Base-by-base conservation (phyloP, 2,888 invertebrate species). In the Aricia artaxerxes region DNA sequence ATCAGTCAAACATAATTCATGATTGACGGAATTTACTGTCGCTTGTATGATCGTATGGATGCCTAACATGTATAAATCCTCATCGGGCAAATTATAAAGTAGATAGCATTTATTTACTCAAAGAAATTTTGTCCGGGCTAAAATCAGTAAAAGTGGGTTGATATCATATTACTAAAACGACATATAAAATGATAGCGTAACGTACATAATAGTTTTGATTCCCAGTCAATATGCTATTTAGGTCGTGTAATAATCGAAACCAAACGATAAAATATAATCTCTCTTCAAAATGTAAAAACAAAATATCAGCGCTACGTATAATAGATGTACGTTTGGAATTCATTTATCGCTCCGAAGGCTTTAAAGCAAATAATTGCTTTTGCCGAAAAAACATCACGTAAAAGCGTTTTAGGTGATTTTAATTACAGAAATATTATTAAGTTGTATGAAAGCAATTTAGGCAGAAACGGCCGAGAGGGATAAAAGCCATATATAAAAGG, bases 351-450 rank as follows among this genome's bases (percentile, higher is more conserved):
- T 44, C 31, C 75, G 75, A 44, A 49, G 75, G 75, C 49, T 75
- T 31, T 75, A 76, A 49, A 53, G 53, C 31, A 76, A 76, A 49
- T 76, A 76, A 76, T 76, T 76, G 76, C 76, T 76, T 75, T 76
- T 76, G 35, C 57, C 57, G 49, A 57, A 76, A 76, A 76, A 76
- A 76, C 53, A 53, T 35, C 76, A 53, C 53, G 53, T 75, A 75
- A 78, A 78, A 78, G 75, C 79, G 79, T 79, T 79, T 75, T 61
- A 75, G 75, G 87, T 88, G 88, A 88, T 91, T 93, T 93, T 92
- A 93, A 93, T 93, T 92, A 92, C 92, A 90, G 88, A 90, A 91
- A 91, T 92, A 92, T 89, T 91, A 92, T 92, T 91, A 92, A 92
- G 91, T 91, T 90, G 88, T 89, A 91, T 91, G 88, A 91, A 91